phyloP scores from a whole-genome alignment of 2,888 invertebrate species.

The Tuberolachnus salignus region DNA sequence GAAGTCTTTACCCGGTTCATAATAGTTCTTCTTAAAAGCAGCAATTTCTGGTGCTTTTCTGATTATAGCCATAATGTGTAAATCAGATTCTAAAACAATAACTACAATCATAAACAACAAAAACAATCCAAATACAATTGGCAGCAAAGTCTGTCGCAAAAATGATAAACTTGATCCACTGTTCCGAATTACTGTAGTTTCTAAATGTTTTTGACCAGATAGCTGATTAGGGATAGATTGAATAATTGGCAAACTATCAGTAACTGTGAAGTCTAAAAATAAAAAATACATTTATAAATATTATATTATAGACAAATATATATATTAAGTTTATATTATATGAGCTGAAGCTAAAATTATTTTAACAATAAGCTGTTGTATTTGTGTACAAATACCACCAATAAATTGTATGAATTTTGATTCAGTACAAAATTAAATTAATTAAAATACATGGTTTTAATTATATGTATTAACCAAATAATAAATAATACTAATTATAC shows the following conservation, averaged over 20 bases:
- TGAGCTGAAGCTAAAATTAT: background rate
- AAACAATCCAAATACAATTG: conserved; percentile 76
- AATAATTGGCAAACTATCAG: conserved; percentile 17
- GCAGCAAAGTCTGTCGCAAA: conserved; percentile 76
- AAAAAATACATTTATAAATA: background rate
- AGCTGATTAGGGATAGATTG: conserved; percentile 33
- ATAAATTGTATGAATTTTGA: background rate
- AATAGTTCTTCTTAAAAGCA: conserved; percentile 78
- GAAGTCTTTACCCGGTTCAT: conserved; percentile 82
- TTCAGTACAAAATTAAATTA: conserved; percentile 1
- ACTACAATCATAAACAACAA: conserved; percentile 73
- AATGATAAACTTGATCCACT: conserved; percentile 39
- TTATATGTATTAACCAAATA: background rate
- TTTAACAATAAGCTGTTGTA: background rate
- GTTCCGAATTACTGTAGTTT: conserved; percentile 30
- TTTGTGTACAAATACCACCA: background rate
- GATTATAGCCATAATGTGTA: conserved; percentile 72
- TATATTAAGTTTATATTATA: background rate
- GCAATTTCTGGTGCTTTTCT: conserved; percentile 79
- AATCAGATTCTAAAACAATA: conserved; percentile 79
- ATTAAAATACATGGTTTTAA: background rate
- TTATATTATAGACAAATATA: background rate
- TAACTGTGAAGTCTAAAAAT: conserved; percentile 37
- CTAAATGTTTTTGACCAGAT: conserved; percentile 43
- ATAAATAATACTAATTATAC: background rate